Evolutionary conservation across 2,797 vertebrate species (phyloP), one percentile per base, ranked within the genome.

Genomic region (Mus spretus): DNA sequence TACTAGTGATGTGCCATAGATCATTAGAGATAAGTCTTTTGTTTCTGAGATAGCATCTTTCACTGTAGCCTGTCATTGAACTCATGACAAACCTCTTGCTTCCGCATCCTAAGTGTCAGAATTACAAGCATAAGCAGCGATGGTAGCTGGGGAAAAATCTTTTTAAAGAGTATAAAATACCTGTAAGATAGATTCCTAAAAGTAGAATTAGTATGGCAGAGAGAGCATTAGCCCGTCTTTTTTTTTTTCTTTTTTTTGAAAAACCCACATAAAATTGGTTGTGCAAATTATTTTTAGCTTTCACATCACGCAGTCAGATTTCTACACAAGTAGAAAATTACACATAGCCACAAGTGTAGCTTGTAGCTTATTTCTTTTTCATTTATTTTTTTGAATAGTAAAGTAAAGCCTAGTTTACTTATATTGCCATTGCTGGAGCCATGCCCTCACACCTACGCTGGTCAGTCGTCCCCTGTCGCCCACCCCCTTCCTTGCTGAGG

Each of bases 81-180:
- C n/a, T 87, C 15, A 40, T 6, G 65, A 15, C 14, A 72, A 6
- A 40, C 20, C 40, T 85, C 40, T 34, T 70, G 44, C 20, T 67
- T 85, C 44, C 67, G 6, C 63, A 85, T 53, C 8, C 20, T 9
- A 14, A 37, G 12, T 53, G 3, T 34, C 31, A 70, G 65, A 70
- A 37, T 37, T 70, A 70, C 3, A 24, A 24, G 65, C 20, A 10
- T 70, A 70, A 70, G 63, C 14, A 13, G 37, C 0, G 2, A 37
- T 0, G 10, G 24, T 74, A 24, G 50, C 15, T 72, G 50, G 44
- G 44, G 31, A 50, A n/a, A 53, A 37, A 19, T 10, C 6, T 40
- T 93, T 72, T 90, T 61, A 89, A 95, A 74, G 53, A 40, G 47
- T 83, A 55, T 40, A 55, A 81, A 89, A 28, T 47, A 6, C 44